Conservation (phyloP, 2,888 invertebrate species). For the Abrostola tripartita region DNA sequence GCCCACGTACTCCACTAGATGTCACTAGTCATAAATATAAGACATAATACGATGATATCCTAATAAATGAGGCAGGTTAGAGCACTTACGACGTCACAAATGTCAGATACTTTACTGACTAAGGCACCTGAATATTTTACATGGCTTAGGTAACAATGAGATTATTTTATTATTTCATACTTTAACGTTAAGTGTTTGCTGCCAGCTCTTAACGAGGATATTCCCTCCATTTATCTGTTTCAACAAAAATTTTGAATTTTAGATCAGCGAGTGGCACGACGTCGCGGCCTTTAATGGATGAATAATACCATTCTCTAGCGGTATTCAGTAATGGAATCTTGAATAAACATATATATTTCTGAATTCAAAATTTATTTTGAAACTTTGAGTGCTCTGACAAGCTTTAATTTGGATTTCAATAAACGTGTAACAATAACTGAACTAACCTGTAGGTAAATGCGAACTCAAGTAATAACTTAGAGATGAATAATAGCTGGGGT, state of each 20-base stretch:
- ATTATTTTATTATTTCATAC: conserved; percentile 41
- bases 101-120: conserved; percentile 21
- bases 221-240: conserved; percentile 77
- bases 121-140: conserved; percentile 28
- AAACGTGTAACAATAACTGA: conserved; percentile 26
- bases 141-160: conserved; percentile 1
- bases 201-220: conserved; percentile 65
- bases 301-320: conserved; percentile 69
- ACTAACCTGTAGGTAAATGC: conserved; percentile 37
- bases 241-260: conserved; percentile 66
- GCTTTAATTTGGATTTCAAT: conserved; percentile 32
- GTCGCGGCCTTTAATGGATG: conserved; percentile 72
- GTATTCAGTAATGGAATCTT: conserved; percentile 69
- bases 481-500: conserved; percentile 45
- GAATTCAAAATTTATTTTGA: conserved; percentile 66
- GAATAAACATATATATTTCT: conserved; percentile 62
- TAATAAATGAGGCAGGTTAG: conserved; percentile 36
- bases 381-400: conserved; percentile 59
- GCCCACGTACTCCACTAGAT: conserved; percentile 40
- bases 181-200: conserved; percentile 56
- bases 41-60: conserved; percentile 31
- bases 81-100: conserved; percentile 34
- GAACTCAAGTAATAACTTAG: conserved; percentile 33
- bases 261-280: conserved; percentile 68
- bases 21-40: conserved; percentile 46